phyloP scores from a whole-genome alignment of 2,797 vertebrate species.

The Coreius guichenoti region DNA sequence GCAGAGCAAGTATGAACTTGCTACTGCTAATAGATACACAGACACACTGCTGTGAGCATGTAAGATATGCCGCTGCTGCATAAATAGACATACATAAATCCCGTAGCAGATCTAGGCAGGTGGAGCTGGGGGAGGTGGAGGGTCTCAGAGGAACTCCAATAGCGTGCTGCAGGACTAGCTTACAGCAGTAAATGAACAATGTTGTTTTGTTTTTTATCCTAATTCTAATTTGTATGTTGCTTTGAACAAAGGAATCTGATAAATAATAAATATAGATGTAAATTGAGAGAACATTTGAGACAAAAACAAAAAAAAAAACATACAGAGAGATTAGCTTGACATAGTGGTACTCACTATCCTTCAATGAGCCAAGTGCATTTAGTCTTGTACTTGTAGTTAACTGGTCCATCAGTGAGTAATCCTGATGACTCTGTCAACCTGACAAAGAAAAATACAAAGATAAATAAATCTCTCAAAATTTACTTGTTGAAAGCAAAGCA shows the following conservation, averaged over 20 bases:
- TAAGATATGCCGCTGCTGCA: background rate
- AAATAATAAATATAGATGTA: background rate
- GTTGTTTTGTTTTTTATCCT: background rate
- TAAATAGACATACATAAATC: background rate
- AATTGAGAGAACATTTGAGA: background rate
- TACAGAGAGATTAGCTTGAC: background rate
- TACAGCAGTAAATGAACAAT: background rate
- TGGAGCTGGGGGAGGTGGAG: background rate
- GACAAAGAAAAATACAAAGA: constrained; percentile 22
- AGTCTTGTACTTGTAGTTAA: constrained; percentile 96
- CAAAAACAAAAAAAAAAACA: background rate
- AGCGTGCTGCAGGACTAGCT: background rate
- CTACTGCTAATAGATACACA: background rate
- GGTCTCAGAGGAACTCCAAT: background rate
- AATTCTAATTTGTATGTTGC: background rate
- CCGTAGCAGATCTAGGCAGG: background rate
- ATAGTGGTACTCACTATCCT: constrained; percentile 47
- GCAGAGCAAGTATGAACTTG: background rate
- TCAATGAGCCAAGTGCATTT: constrained; percentile 90
- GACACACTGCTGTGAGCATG: background rate
- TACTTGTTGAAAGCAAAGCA: background rate
- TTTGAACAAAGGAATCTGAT: background rate
- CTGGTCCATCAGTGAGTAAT: constrained; percentile 76
- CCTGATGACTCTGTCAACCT: constrained; percentile 47
- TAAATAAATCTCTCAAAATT: background rate